These are phyloP conservation scores for Tachycineta bicolor DNA, from an alignment of 2,113 vertebrate genomes.

Conservation along the genomic window DNA sequence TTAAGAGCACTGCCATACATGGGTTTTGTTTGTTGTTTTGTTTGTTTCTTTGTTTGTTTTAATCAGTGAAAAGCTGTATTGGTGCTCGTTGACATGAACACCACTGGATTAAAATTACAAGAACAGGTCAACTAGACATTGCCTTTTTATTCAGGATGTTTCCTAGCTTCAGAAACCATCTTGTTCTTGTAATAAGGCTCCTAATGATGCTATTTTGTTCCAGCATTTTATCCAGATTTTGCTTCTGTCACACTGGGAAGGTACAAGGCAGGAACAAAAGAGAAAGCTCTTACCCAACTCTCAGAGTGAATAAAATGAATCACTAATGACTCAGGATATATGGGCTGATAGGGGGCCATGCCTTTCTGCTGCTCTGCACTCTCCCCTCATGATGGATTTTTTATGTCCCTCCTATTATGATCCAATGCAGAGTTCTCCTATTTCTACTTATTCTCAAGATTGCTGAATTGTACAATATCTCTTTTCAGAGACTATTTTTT, in stretches of 20 bases:
- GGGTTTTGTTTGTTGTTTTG: neutral
- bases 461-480: neutral
- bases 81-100: neutral
- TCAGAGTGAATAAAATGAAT: neutral
- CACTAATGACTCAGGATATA: neutral
- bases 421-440: neutral
- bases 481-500: neutral
- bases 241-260: neutral
- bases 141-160: neutral
- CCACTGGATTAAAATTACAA: neutral
- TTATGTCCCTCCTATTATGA: neutral
- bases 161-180: neutral
- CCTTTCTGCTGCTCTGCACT: neutral
- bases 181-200: neutral
- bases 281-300: rapidly evolving
- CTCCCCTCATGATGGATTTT: neutral
- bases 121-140: neutral
- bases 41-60: neutral
- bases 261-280: neutral
- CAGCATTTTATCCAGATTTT: neutral
- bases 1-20: neutral
- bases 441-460: neutral
- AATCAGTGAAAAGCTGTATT: neutral
- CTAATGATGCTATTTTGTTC: neutral
- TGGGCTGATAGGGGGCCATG: neutral